Percentiles rank a stretch among this genome's conserved stretches.
Evolutionary conservation across 1,140 invertebrate species (phyloP).

Genomic region (Batillaria attramentaria): DNA sequence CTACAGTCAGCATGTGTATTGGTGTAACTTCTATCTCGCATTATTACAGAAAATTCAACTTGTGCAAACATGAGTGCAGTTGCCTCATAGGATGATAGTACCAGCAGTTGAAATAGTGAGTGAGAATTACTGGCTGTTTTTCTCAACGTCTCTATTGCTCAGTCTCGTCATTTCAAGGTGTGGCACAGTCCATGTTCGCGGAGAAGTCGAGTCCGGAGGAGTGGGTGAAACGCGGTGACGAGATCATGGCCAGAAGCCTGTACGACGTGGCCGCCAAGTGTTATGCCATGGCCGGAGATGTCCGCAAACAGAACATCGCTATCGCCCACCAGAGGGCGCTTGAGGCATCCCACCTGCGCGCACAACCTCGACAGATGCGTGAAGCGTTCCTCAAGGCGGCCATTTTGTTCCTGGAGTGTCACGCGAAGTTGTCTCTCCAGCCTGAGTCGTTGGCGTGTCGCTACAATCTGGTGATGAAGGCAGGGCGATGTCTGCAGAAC

Average conservation of each 20-base stretch:
- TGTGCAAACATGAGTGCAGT: too few relatives aligned
- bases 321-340: constrained; percentile 60
- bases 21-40: too few relatives aligned
- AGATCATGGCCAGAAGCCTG: constrained; percentile 60
- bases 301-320: constrained; percentile 54
- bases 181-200: constrained; percentile 57
- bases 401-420: constrained; percentile 57
- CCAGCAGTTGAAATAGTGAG: too few relatives aligned
- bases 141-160: too few relatives aligned
- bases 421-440: constrained; percentile 5
- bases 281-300: constrained; percentile 48
- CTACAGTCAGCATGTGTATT: too few relatives aligned
- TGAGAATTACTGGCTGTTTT: too few relatives aligned
- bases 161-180: constrained; percentile 26
- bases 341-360: constrained; percentile 50
- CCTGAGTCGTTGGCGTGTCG: neutral
- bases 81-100: too few relatives aligned
- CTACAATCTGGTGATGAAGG: constrained; percentile 40
- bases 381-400: constrained; percentile 59
- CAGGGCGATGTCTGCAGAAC: constrained; percentile 62
- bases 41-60: too few relatives aligned
- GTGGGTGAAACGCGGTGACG: constrained; percentile 61
- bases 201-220: constrained; percentile 57
- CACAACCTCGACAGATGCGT: constrained; percentile 54
- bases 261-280: constrained; percentile 66